Conservation (phyloP, 1,140 invertebrate genomes). For the Drosophila nigrodunni region DNA sequence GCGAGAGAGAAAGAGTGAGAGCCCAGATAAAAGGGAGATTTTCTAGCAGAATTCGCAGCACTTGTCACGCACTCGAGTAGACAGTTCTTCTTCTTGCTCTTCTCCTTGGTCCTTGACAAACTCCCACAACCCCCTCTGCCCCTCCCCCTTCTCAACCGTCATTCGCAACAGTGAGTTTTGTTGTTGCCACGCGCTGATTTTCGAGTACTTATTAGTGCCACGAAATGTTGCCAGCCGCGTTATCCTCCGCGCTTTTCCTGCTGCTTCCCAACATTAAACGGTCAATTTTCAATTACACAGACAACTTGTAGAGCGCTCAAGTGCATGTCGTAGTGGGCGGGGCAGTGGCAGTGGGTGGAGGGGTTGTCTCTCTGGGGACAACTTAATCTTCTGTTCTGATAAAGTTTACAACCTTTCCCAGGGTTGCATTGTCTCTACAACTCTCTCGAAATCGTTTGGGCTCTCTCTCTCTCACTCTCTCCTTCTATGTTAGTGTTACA, state of each 20-base stretch:
- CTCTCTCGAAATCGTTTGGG: not conserved
- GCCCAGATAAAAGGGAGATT: constrained; percentile 22
- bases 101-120: not conserved
- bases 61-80: constrained; percentile 60
- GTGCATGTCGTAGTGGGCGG: not conserved
- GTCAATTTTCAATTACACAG: constrained; percentile 84
- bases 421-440: constrained; percentile 44
- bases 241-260: not conserved
- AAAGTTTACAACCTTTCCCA: constrained; percentile 74
- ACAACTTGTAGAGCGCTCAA: constrained; percentile 57
- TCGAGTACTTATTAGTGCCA: constrained; percentile 73
- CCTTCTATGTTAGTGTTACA: constrained; percentile 33
- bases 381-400: constrained; percentile 80
- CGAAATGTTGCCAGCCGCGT: constrained; percentile 54
- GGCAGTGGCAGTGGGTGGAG: not conserved
- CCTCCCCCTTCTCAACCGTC: not conserved
- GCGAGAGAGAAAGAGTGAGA: not conserved
- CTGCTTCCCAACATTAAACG: constrained; percentile 68
- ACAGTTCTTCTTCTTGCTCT: not conserved
- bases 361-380: constrained; percentile 64
- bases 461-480: not conserved
- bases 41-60: constrained; percentile 26
- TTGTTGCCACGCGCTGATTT: constrained; percentile 51
- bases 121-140: not conserved
- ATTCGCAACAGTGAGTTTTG: not conserved